Evolutionary conservation across 2,888 invertebrate genomes (phyloP), one percentile per base, ranked within the genome.

Genomic region (Phengaris alcon): DNA sequence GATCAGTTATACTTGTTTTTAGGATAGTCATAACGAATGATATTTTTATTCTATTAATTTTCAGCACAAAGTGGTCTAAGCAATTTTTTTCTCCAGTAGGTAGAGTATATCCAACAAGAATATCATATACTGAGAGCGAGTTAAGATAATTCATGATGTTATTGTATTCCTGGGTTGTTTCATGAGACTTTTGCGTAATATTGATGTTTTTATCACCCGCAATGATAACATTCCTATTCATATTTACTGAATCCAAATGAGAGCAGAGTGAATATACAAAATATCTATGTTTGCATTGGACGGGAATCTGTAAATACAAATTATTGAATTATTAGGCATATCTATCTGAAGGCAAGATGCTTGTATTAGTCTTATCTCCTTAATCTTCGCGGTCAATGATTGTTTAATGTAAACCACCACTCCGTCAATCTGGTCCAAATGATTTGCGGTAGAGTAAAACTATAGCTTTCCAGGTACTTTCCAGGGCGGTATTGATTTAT

Each of bases 21-120:
- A 59, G n/a, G 6, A 59, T 59, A 35, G 22, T 22, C 10, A 59
- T 59, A 35, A n/a, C 35, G 9, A 8, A 22, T 8, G 59, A 22
- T 1, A 7, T 35, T 59, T 57, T 57, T 8, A 59, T 9, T 35
- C 2, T 59, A 12, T 59, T 35, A 22, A 59, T 59, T 59, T n/a
- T 77, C 12, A 77, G n/a, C 8, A 75, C 75, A 75, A 75, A 77
- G 22, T 77, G 75, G 70, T 77, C 77, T n/a, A 77, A 48, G 35
- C 75, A 77, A 46, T 54, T 75, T 13, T 74, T 77, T 72, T 68
- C 75, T 13, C 77, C 77, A 13, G 77, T 22, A 22, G n/a, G n/a
- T n/a, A n/a, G n/a, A n/a, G n/a, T 75, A 12, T 22, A 22, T 22
- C 22, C 22, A 3, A n/a, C n/a, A n/a, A n/a, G n/a, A n/a, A 75